Evolutionary conservation across 2,888 invertebrate genomes (phyloP).

Genomic region (Caenorhabditis doughertyi): DNA sequence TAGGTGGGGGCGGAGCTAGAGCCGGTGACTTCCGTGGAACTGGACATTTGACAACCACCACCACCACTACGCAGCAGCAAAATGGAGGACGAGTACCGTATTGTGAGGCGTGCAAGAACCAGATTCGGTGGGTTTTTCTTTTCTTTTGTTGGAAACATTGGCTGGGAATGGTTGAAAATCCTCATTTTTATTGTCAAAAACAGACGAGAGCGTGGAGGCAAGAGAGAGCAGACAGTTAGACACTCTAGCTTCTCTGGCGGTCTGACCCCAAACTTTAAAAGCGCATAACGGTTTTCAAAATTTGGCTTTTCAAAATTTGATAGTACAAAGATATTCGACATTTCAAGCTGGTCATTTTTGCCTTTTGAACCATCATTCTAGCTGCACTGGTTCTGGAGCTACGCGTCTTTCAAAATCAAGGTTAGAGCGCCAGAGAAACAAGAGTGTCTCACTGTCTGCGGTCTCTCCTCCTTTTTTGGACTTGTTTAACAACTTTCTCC

Average conservation of each 20-base stretch:
- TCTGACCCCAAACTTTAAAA: no score
- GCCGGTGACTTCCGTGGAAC: slow-evolving; percentile 59
- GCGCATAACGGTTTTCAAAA: no score
- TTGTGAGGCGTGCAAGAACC: slow-evolving; percentile 78
- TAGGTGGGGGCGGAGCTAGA: background rate
- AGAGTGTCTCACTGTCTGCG: background rate
- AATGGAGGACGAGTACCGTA: slow-evolving; percentile 68
- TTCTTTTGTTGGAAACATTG: no score
- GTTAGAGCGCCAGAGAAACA: background rate
- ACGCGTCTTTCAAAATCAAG: background rate
- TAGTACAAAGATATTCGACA: background rate
- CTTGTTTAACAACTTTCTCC: no score
- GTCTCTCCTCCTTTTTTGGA: background rate
- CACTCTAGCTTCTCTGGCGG: no score
- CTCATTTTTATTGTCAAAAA: no score
- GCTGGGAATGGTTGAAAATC: no score
- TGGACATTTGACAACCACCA: slow-evolving; percentile 50
- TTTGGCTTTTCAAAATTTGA: no score
- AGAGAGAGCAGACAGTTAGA: no score
- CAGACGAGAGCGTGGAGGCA: no score
- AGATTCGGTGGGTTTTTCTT: slow-evolving; percentile 72
- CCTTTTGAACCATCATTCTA: background rate
- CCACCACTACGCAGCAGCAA: slow-evolving; percentile 40
- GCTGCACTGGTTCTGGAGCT: background rate
- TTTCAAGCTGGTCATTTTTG: slow-evolving; percentile 4